Percentiles rank a stretch among this genome's conserved stretches.
phyloP scores from a whole-genome alignment of 53 echinoderm and acorn worm genomes.

The Stichopus horrens region DNA sequence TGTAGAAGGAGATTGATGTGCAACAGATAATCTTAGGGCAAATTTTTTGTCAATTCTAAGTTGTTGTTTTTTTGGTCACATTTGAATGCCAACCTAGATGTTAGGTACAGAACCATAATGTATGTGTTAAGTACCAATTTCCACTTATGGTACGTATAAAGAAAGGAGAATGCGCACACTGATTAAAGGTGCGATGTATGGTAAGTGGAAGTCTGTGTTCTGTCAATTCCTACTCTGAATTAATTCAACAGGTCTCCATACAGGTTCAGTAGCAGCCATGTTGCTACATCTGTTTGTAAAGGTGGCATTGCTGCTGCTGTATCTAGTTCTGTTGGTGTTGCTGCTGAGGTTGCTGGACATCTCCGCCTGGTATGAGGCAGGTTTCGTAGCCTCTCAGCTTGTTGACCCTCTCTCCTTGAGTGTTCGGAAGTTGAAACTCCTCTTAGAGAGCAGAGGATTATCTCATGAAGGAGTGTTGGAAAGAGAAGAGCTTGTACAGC shows the following conservation, averaged over 20 bases:
- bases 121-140: too few relatives aligned
- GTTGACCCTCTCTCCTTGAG: slow-evolving; percentile 89
- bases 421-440: slow-evolving; percentile 74
- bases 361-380: slow-evolving; percentile 89
- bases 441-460: slow-evolving; percentile 85
- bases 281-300: slow-evolving; percentile 58
- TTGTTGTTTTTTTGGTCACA: not conserved
- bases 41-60: not conserved
- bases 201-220: too few relatives aligned
- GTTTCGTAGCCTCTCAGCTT: slow-evolving; percentile 76
- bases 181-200: too few relatives aligned
- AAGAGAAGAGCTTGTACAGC: slow-evolving; percentile 74
- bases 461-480: slow-evolving; percentile 88
- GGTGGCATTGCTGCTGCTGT: slow-evolving; percentile 68
- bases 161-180: too few relatives aligned
- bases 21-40: too few relatives aligned
- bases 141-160: too few relatives aligned
- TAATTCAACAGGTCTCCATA: not conserved
- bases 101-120: too few relatives aligned
- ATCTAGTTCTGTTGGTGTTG: slow-evolving; percentile 66
- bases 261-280: slow-evolving; percentile 47
- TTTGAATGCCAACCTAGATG: too few relatives aligned
- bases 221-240: not conserved
- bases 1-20: too few relatives aligned
- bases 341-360: slow-evolving; percentile 75